Evolutionary conservation across 2,113 vertebrate genomes (phyloP), one percentile per base, ranked within the genome.

Genomic region (Erythrocebus patas): DNA sequence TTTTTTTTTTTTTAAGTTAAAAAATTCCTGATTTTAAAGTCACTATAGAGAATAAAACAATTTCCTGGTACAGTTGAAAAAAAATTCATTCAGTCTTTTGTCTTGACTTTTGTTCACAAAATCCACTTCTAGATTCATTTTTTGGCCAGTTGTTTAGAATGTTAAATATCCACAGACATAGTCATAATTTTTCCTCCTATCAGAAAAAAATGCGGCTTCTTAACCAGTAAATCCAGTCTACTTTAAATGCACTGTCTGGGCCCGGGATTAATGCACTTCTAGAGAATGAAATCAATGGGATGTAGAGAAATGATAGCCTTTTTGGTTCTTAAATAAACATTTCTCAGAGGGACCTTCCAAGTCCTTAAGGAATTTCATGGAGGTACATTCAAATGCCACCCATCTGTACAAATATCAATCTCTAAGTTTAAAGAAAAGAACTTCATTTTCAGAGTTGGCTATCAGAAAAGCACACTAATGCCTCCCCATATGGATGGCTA

Each of bases 361-460:
- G 64, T 96, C 92, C 97, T 96, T 91, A 22, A 68, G 90, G 92
- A 88, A 93, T 90, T 92, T 97, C 96, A 85, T 45, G n/a, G 84
- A 73, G 97, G 96, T 96, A 96, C 81, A 91, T 94, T 97, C 94
- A 96, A 98, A 98, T 96, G 95, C 81, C 94, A 96, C 96, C 96
- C 97, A 98, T 95, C 95, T 98, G 96, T 93, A 97, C 91, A 97
- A 96, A 97, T 97, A 98, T 85, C 94, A 97, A 96, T 97, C 97
- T 89, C 97, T 94, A 96, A 96, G 90, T 93, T 92, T 64, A 3
- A 2, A 13, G 59, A 92, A 95, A 97, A 92, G 43, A 84, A 72
- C 52, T 52, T 50, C 57, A 93, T 96, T 98, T 97, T 96, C 96
- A 97, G 85, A 96, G n/a, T 27, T 64, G 88, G 90, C 88, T 35